Evolutionary conservation across 2,888 invertebrate genomes (phyloP), one percentile per base, ranked within the genome.

Genomic region (Andrena praecox): DNA sequence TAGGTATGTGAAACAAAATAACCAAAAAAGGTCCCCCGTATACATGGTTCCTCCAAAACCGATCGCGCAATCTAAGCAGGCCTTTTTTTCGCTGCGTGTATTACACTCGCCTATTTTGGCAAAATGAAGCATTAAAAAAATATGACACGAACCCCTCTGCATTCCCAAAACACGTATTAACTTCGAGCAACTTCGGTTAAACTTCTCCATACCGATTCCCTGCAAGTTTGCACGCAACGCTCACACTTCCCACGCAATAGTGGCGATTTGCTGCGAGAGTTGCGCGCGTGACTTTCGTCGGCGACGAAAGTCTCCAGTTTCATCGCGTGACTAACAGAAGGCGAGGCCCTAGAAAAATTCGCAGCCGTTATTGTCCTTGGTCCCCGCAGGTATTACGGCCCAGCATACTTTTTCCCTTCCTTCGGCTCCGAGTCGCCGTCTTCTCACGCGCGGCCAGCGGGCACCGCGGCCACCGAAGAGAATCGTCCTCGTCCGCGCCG

Each of bases 281-380:
- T 24, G 33, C 27, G 12, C 20, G 10, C 5, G 10, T 35, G 52
- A 69, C 64, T 80, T 35, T 7, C 8, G 2, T 31, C 27, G 31
- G 59, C 56, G 77, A 69, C 64, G 56, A 52, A 67, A 52, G 54
- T 64, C 52, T 73, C 56, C 50, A 56, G 59, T 83, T 81, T 75
- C 83, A 63, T 56, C 5, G 56, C 56, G 67, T 68, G 77, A 77
- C 74, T 33, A 42, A 42, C 24, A 56, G 56, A 63, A 73, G 64
- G 59, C 69, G 70, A 66, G 59, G 52, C 31, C 27, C 67, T 64
- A 31, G 62, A 75, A 48, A 73, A 69, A 69, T 71, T 73, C 48
- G 66, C 66, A 67, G 74, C 59, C 33, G 27, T 20, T 50, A 82
- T 86, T 84, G 80, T 78, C 79, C 80, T 85, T 82, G 82, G 77